Evolutionary conservation across 1,140 invertebrate species (phyloP).

Genomic region (Chelonus insularis): DNA sequence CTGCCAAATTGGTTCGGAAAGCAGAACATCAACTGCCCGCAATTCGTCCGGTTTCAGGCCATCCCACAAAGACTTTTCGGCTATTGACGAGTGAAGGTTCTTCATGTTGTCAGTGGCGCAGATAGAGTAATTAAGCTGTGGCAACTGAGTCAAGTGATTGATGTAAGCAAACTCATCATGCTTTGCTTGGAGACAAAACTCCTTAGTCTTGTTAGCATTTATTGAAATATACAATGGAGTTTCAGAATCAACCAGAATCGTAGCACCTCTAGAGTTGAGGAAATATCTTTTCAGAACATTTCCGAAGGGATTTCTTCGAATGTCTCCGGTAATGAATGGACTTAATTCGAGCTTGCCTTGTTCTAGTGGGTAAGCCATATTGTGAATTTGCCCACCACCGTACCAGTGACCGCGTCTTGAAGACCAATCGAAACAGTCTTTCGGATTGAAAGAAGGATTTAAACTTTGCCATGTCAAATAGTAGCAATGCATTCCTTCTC

Average conservation of each 20-base stretch:
- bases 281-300: slow-evolving; percentile 82
- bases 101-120: slow-evolving; percentile 81
- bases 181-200: slow-evolving; percentile 75
- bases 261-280: slow-evolving; percentile 81
- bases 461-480: slow-evolving; percentile 80
- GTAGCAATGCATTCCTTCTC: slow-evolving; percentile 72
- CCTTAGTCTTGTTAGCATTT: slow-evolving; percentile 63
- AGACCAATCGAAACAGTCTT: slow-evolving; percentile 81
- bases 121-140: slow-evolving; percentile 81
- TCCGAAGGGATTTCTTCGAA: slow-evolving; percentile 76
- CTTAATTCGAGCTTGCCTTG: slow-evolving; percentile 70
- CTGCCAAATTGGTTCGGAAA: slow-evolving; percentile 84
- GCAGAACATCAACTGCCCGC: slow-evolving; percentile 71
- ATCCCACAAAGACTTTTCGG: slow-evolving; percentile 78
- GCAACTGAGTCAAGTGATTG: slow-evolving; percentile 66
- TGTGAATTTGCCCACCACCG: slow-evolving; percentile 77
- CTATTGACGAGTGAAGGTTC: slow-evolving; percentile 71
- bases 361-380: slow-evolving; percentile 79
- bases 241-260: slow-evolving; percentile 74
- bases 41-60: slow-evolving; percentile 76
- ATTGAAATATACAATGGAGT: slow-evolving; percentile 80
- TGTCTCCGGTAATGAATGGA: slow-evolving; percentile 81
- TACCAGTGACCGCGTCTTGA: slow-evolving; percentile 74
- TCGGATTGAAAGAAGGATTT: slow-evolving; percentile 65
- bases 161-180: slow-evolving; percentile 78